Percentiles rank a stretch among this genome's conserved stretches.
phyloP scores from a whole-genome alignment of 1,140 invertebrate species.

The Drosophila seguyi region DNA sequence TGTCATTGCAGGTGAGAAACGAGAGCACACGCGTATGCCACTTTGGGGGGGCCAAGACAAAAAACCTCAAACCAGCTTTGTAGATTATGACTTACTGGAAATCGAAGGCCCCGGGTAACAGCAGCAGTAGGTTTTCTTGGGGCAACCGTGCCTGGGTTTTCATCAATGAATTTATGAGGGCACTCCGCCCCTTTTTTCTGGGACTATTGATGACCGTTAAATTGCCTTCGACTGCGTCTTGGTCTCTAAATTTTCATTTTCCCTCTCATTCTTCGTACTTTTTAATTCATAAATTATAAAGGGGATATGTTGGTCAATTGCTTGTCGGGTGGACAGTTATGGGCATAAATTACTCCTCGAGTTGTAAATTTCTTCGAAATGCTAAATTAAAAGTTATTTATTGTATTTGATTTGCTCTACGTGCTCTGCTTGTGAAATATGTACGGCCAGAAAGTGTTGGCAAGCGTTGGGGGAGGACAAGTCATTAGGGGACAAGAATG shows the following conservation, averaged over 20 bases:
- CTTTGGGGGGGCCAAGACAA: slow-evolving; percentile 14
- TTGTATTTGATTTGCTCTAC: slow-evolving; percentile 69
- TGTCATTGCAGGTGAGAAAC: slow-evolving; percentile 82
- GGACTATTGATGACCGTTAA: slow-evolving; percentile 1
- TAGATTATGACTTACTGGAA: slow-evolving; percentile 30
- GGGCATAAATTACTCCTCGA: slow-evolving; percentile 69
- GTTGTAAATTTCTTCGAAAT: slow-evolving; percentile 73
- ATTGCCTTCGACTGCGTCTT: slow-evolving; percentile 1
- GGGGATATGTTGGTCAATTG: slow-evolving; percentile 68
- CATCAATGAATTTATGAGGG: slow-evolving; percentile 81
- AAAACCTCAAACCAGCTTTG: slow-evolving; percentile 1
- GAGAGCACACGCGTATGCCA: slow-evolving; percentile 70
- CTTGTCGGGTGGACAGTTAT: slow-evolving; percentile 62
- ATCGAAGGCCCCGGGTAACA: slow-evolving; percentile 4
- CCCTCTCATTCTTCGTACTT: background rate
- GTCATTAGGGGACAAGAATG: slow-evolving; percentile 57
- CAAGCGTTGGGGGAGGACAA: slow-evolving; percentile 23
- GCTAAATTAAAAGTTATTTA: slow-evolving; percentile 79
- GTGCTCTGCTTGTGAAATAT: slow-evolving; percentile 49
- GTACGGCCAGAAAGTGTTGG: slow-evolving; percentile 5
- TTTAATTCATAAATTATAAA: slow-evolving; percentile 70
- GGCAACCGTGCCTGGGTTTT: slow-evolving; percentile 45
- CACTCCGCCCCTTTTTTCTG: background rate
- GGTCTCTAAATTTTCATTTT: slow-evolving; percentile 30
- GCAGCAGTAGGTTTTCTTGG: slow-evolving; percentile 15